Evolutionary conservation across 2,113 vertebrate genomes (phyloP).

Genomic region (Hippotragus niger): DNA sequence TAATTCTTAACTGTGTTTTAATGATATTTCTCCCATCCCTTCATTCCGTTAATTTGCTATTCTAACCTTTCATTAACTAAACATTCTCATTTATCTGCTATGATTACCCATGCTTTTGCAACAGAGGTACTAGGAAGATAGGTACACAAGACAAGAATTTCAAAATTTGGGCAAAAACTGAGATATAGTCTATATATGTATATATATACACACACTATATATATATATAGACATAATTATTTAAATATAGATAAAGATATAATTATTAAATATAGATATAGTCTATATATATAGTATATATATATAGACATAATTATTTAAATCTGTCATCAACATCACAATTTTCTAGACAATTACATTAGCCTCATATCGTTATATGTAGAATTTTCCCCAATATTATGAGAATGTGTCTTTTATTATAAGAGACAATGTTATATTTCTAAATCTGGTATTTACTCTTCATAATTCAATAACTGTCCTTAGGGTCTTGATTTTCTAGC

Average conservation of each 20-base stretch:
- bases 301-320: background rate
- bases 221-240: background rate
- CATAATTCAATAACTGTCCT: background rate
- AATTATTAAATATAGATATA: too few species aligned
- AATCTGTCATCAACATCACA: background rate
- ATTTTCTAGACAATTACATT: background rate
- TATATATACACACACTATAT: fast-evolving
- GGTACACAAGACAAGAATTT: background rate
- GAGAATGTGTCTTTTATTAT: background rate
- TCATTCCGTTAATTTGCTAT: background rate
- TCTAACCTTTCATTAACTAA: conserved; percentile 14
- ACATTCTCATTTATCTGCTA: background rate
- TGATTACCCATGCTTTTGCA: background rate
- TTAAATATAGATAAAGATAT: background rate
- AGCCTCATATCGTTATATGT: background rate
- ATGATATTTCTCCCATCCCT: background rate
- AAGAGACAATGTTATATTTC: background rate
- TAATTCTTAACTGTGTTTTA: background rate
- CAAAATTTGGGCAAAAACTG: background rate
- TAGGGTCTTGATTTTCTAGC: background rate
- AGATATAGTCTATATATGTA: background rate
- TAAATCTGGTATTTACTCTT: background rate
- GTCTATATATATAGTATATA: background rate
- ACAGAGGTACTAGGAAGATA: background rate
- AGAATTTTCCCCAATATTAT: background rate